phyloP scores from a whole-genome alignment of 1,140 invertebrate species.

The Cephus cinctus region DNA sequence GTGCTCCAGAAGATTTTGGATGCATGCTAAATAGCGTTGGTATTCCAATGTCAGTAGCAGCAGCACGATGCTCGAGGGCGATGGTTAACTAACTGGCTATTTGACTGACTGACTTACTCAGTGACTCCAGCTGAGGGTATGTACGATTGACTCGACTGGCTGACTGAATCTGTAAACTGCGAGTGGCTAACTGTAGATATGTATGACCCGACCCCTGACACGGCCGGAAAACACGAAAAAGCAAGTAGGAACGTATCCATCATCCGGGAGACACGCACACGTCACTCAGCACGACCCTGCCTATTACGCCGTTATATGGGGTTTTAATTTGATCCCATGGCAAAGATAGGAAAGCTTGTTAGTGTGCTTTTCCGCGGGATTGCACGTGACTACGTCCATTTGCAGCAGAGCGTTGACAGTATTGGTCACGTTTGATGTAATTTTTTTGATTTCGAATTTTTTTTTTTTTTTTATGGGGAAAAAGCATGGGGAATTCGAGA shows the following conservation, averaged over 20 bases:
- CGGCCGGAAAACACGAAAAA: constrained; percentile 5
- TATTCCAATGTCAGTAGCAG: constrained; percentile 16
- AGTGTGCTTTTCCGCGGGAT: neutral
- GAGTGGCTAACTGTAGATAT: too few relatives aligned
- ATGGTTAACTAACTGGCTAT: too few relatives aligned
- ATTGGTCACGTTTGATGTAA: neutral
- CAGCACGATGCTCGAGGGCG: too few relatives aligned
- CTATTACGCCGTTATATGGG: constrained; percentile 8
- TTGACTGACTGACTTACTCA: too few relatives aligned
- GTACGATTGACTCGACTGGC: too few relatives aligned
- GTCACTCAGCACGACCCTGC: constrained; percentile 20
- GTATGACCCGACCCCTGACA: constrained; percentile 1
- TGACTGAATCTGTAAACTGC: too few relatives aligned
- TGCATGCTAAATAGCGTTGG: constrained; percentile 39
- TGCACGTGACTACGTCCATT: neutral
- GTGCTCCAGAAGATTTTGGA: constrained; percentile 40
- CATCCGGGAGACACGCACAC: constrained; percentile 25
- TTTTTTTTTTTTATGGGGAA: too few relatives aligned
- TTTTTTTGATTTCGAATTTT: too few relatives aligned
- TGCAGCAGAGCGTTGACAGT: neutral
- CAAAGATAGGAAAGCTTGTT: constrained; percentile 14
- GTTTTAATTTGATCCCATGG: constrained; percentile 30
- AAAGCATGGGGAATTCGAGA: too few relatives aligned
- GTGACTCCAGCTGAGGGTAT: too few relatives aligned
- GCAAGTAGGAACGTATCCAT: constrained; percentile 25